These are phyloP conservation scores for Calycopis cecrops DNA, from an alignment of 1,140 invertebrate genomes.

Conservation along the genomic window DNA sequence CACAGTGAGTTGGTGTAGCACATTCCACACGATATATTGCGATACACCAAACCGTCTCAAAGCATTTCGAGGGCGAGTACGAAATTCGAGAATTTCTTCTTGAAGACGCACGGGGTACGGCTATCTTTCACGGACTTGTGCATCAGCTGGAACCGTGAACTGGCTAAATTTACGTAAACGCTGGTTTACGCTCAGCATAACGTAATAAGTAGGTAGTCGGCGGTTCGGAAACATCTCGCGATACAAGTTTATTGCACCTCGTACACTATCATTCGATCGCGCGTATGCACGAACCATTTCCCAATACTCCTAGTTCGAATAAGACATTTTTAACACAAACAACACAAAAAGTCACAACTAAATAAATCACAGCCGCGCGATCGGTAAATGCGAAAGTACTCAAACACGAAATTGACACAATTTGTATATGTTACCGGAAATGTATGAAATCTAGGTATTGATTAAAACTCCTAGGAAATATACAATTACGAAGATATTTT, in stretches of 20 bases:
- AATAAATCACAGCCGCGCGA: too few species aligned
- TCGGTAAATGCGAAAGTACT: too few species aligned
- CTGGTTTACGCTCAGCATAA: constrained; percentile 15
- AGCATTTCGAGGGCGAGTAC: constrained; percentile 5
- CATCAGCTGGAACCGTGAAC: constrained; percentile 14
- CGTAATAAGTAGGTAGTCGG: constrained; percentile 8
- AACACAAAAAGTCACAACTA: too few species aligned
- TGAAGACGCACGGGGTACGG: constrained; percentile 1
- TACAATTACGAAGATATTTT: too few species aligned
- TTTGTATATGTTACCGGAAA: too few species aligned
- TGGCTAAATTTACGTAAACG: constrained; percentile 17
- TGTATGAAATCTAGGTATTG: too few species aligned
- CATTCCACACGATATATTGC: constrained; percentile 12
- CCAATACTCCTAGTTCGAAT: constrained; percentile 12
- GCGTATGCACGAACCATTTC: constrained; percentile 16
- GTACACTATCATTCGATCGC: constrained; percentile 7
- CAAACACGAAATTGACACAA: too few species aligned
- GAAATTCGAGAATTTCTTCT: constrained; percentile 12
- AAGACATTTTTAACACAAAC: not conserved
- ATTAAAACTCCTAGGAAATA: too few species aligned
- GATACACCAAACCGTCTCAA: constrained; percentile 14
- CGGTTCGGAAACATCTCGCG: constrained; percentile 15
- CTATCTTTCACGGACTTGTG: constrained; percentile 15
- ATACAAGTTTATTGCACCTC: constrained; percentile 13
- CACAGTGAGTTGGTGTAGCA: constrained; percentile 12